These are phyloP conservation scores for Pitta sordida DNA, from an alignment of 2,113 vertebrate genomes.

Conservation along the genomic window DNA sequence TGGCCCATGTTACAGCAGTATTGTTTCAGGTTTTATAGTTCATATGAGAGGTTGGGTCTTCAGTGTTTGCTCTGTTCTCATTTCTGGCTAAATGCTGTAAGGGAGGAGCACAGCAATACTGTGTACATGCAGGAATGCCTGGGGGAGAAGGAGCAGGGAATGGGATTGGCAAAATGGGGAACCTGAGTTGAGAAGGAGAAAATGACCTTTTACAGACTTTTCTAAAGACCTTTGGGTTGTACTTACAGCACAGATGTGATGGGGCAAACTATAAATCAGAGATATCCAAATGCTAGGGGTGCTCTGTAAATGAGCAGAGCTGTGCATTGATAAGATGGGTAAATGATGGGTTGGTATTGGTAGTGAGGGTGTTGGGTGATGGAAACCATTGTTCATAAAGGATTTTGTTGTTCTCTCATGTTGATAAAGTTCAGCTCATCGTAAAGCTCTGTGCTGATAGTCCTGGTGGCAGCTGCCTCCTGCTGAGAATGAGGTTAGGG, in stretches of 20 bases:
- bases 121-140: fast-evolving
- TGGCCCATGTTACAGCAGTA: fast-evolving
- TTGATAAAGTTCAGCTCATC: neutral
- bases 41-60: neutral
- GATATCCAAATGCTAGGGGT: neutral
- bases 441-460: neutral
- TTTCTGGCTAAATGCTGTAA: neutral
- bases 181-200: neutral
- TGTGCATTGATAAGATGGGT: neutral
- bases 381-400: neutral
- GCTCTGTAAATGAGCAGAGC: neutral
- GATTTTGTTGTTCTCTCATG: neutral
- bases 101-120: neutral
- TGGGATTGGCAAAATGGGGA: neutral
- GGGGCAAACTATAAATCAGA: neutral
- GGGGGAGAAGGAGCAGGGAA: neutral
- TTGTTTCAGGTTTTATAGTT: fast-evolving
- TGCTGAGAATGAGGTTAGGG: neutral
- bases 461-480: neutral
- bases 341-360: neutral
- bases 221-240: neutral
- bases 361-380: neutral
- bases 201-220: neutral
- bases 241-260: neutral
- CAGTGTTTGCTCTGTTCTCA: neutral